These are phyloP conservation scores for Malurus cyaneus DNA, from an alignment of 2,113 vertebrate genomes.

Conservation along the genomic window DNA sequence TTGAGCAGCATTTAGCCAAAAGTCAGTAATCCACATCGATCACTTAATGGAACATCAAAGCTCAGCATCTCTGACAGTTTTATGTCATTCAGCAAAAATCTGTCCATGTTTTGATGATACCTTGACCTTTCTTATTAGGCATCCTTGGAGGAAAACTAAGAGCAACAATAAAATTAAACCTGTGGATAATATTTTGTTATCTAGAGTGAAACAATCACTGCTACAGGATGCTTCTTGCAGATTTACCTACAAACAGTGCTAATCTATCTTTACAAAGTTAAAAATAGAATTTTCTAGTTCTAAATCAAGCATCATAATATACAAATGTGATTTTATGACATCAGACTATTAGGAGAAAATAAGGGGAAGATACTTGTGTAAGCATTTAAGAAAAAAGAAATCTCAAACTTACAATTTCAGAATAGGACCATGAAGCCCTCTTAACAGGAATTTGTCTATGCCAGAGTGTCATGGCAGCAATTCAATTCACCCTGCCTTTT, in stretches of 20 bases:
- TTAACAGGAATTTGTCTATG: not conserved
- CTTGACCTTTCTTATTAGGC: slow-evolving; percentile 81
- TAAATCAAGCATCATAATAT: not conserved
- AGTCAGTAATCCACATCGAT: slow-evolving; percentile 89
- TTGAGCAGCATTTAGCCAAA: slow-evolving; percentile 85
- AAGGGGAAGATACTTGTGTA: not conserved
- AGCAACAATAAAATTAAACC: slow-evolving; percentile 73
- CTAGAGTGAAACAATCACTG: slow-evolving; percentile 24
- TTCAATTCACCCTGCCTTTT: not conserved
- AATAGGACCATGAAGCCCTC: not conserved
- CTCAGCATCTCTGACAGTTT: slow-evolving; percentile 85
- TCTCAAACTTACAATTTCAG: not conserved
- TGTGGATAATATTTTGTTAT: slow-evolving; percentile 56
- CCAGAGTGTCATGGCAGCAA: not conserved
- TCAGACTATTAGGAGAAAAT: not conserved
- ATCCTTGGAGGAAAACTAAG: slow-evolving; percentile 67
- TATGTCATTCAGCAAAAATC: slow-evolving; percentile 89
- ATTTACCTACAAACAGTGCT: not conserved
- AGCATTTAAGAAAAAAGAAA: not conserved
- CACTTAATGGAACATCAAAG: slow-evolving; percentile 97
- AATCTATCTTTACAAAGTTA: not conserved
- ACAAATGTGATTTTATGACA: not conserved
- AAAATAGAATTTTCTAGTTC: not conserved
- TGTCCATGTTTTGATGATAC: slow-evolving; percentile 82
- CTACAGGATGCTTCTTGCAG: not conserved